Evolutionary conservation across 2,113 vertebrate genomes (phyloP), one percentile per base, ranked within the genome.

Genomic region (Nicator chloris): DNA sequence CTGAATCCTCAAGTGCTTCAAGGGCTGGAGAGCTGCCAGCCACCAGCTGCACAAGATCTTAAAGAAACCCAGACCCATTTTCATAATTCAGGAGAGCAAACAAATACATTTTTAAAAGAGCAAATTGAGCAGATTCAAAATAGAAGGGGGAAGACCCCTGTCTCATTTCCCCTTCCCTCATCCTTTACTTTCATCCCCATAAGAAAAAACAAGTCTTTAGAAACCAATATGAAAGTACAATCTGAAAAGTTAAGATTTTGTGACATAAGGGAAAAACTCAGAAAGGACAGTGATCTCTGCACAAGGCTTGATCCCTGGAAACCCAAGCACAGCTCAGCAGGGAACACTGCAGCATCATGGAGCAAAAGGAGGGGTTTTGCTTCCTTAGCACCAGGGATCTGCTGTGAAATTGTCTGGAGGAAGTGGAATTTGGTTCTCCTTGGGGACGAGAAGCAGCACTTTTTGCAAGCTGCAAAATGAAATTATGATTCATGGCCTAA

Each of bases 21-120:
- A 82, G 76, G 82, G 73, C 83, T 97, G 92, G 96, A 97, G 80
- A 82, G 59, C 56, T 39, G 73, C 97, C 96, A 92, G 90, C 90
- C 95, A 95, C 88, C 97, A 97, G 96, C 96, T 97, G 93, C 87
- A 95, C 82, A 85, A 92, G 82, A 93, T 93, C 93, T 95, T 95
- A 83, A 89, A 92, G 95, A 87, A 85, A 86, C 88, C 80, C 2
- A 2, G 73, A 47, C 53, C 47, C 42, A 61, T 90, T 97, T 96
- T 96, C 70, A 31, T 42, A 18, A 66, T 50, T 66, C 65, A 59
- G 42, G 33, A 50, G 51, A 82, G 77, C 10, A 64, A 77, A 63
- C n/a, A 30, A 65, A 88, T 22, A 53, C 13, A 47, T 57, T 54
- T 51, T 51, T 9, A 45, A 83, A 42, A 37, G 20, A 37, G 28